These are phyloP conservation scores for Euwallacea similis DNA, from an alignment of 1,140 invertebrate species.

Conservation along the genomic window DNA sequence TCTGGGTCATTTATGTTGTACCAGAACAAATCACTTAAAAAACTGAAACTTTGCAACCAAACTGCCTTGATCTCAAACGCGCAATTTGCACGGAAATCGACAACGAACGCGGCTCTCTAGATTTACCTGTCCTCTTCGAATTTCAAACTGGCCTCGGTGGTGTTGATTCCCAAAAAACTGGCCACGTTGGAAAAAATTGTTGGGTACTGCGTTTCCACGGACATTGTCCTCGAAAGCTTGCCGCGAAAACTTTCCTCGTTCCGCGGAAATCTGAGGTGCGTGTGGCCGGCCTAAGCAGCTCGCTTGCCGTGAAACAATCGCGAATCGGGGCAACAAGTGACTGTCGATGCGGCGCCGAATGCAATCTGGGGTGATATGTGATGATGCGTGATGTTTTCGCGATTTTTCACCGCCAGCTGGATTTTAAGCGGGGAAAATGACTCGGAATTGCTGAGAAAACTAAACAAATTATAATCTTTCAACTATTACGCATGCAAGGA, in stretches of 20 bases:
- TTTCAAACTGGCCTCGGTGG: conserved; percentile 21
- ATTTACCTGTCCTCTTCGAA: conserved; percentile 41
- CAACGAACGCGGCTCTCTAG: background rate
- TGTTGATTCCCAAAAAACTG: conserved; percentile 40
- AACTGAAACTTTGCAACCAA: no score
- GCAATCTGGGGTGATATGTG: background rate
- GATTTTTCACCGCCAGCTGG: background rate
- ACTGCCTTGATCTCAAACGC: no score
- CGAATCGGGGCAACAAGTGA: conserved; percentile 32
- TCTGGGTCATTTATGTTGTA: no score
- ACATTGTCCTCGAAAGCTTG: conserved; percentile 9
- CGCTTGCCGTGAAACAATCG: conserved; percentile 14
- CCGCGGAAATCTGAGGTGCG: background rate
- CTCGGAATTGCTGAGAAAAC: no score
- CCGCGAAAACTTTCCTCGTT: background rate
- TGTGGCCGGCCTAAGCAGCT: background rate
- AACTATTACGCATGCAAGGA: no score
- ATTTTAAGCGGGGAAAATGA: background rate
- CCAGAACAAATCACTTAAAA: no score
- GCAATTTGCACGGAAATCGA: no score
- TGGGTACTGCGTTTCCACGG: conserved; percentile 30
- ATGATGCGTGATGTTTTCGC: background rate
- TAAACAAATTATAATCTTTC: no score
- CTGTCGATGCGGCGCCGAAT: conserved; percentile 8
- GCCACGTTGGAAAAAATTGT: conserved; percentile 41